Percentiles rank a stretch among this genome's conserved stretches.
These are phyloP conservation scores for Macroglossus sobrinus DNA, from an alignment of 2,113 vertebrate species.

Conservation along the genomic window DNA sequence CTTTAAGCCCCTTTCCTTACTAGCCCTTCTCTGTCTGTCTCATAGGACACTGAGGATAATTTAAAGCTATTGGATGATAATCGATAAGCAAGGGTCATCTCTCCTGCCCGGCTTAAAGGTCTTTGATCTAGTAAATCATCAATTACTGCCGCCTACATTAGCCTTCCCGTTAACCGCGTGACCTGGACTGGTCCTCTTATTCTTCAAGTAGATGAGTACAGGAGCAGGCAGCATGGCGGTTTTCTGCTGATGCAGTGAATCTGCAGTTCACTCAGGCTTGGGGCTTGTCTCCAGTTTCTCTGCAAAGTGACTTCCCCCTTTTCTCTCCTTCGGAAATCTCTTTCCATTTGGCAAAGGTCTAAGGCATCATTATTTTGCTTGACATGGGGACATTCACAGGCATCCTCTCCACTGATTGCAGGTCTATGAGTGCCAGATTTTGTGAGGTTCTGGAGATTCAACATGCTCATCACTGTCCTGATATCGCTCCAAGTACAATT, in stretches of 20 bases:
- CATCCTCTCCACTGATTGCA: not conserved
- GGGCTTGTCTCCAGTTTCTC: not conserved
- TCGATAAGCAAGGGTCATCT: constrained; percentile 58
- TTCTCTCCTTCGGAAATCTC: constrained; percentile 19
- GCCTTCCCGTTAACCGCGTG: constrained; percentile 39
- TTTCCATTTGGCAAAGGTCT: constrained; percentile 32
- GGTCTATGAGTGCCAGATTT: not conserved
- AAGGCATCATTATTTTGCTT: not conserved
- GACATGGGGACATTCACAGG: not conserved
- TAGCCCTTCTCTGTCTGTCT: constrained; percentile 8
- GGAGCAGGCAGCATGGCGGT: not conserved
- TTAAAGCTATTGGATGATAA: constrained; percentile 56
- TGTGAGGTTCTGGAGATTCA: not conserved
- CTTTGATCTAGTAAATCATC: constrained; percentile 48
- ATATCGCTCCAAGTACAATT: not conserved
- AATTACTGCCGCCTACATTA: constrained; percentile 29
- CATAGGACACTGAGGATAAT: constrained; percentile 32
- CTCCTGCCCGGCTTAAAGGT: constrained; percentile 25
- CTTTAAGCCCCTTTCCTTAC: constrained; percentile 25
- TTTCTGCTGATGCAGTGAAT: constrained; percentile 48
- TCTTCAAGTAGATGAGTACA: constrained; percentile 34
- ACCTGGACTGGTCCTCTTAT: not conserved
- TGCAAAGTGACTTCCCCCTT: constrained; percentile 15
- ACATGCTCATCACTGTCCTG: not conserved
- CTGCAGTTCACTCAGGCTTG: not conserved